Evolutionary conservation across 2,888 invertebrate species (phyloP), one percentile per base, ranked within the genome.

Genomic region (Melinaea menophilus): DNA sequence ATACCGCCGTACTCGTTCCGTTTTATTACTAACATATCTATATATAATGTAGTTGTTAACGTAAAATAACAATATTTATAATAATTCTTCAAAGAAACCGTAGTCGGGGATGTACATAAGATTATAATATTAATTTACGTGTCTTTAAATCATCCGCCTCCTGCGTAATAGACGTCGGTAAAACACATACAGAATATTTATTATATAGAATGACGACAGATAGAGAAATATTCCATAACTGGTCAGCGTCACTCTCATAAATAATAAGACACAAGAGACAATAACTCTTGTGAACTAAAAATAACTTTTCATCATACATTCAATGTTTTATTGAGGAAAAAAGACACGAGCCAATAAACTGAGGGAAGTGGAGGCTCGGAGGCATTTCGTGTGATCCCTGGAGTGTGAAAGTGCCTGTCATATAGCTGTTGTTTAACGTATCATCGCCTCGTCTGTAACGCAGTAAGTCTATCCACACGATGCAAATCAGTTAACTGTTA

Each of bases 21-120:
- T 60, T 60, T 60, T 63, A 60, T 63, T 57, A 55, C 59, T 35
- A 56, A 33, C 48, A 56, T 60, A 41, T 46, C 51, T 34, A 60
- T 60, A 51, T 48, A 55, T 57, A 56, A 11, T 60, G 45, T 51
- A 9, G 45, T 54, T 33, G 35, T 34, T 54, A n/a, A 60, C 31
- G 5, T 47, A 5, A 54, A 37, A 55, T 2, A 34, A 41, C 34
- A 55, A 31, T 54, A 54, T 54, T 54, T 41, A 59, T 13, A 54
- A 31, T 55, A 45, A 55, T 59, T 37, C 48, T n/a, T 60, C 55
- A 60, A 41, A 41, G 41, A 41, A 41, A 51, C 51, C 5, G 12
- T 48, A 7, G n/a, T 48, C 48, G 48, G 48, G 12, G 9, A 22
- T 31, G 31, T 51, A 31, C 22, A 51, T 31, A 51, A 51, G 22